phyloP scores from a whole-genome alignment of 2,888 invertebrate species.

The Xanthia togata region DNA sequence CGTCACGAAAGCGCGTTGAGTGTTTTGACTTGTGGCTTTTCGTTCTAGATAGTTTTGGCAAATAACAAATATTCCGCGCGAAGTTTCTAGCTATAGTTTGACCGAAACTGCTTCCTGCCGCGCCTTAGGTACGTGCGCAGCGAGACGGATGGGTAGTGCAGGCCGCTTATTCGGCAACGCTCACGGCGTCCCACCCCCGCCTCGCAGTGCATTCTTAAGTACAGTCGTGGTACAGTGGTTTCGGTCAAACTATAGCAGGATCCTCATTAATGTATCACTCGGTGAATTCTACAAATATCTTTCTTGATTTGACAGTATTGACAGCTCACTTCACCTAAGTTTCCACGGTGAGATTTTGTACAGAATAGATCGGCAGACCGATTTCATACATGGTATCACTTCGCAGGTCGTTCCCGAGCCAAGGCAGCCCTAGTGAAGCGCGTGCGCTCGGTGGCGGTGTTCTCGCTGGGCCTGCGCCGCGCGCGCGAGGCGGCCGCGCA shows the following conservation, averaged over 20 bases:
- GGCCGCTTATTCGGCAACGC: no score
- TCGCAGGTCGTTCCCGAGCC: slow-evolving; percentile 85
- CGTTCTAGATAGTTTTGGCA: no score
- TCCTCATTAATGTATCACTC: neutral
- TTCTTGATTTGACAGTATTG: neutral
- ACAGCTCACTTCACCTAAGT: neutral
- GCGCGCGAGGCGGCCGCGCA: slow-evolving; percentile 94
- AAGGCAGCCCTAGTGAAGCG: slow-evolving; percentile 95
- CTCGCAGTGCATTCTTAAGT: no score
- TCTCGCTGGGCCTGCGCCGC: slow-evolving; percentile 94
- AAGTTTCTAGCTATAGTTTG: no score
- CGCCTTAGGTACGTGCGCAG: no score
- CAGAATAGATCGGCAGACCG: neutral
- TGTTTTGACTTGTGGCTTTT: neutral
- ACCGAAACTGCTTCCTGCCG: no score
- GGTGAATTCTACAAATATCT: neutral
- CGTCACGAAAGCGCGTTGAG: no score
- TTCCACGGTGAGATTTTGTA: neutral
- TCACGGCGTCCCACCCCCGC: no score
- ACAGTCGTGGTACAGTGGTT: no score
- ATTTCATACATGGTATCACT: neutral
- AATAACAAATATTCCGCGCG: no score
- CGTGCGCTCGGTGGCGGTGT: slow-evolving; percentile 96
- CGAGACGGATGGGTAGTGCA: no score
- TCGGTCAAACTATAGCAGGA: no score